Percentiles rank a stretch among this genome's conserved stretches.
These are phyloP conservation scores for Steinernema feltiae DNA, from an alignment of 1,140 invertebrate genomes.

Conservation along the genomic window DNA sequence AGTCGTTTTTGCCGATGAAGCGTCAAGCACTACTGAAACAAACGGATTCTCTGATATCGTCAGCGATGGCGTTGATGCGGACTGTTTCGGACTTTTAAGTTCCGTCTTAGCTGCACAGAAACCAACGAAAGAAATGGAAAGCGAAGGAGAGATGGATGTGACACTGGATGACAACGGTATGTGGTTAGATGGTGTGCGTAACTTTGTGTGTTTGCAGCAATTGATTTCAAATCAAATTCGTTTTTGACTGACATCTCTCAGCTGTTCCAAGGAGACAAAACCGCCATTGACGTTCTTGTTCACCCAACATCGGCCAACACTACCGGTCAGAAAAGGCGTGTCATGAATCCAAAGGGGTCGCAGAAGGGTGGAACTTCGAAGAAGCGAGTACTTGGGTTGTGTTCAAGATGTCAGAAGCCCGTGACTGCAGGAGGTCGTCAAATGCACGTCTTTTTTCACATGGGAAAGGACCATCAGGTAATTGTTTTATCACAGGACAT, in stretches of 20 bases:
- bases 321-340: background rate
- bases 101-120: slow-evolving; percentile 15
- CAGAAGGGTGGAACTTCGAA: slow-evolving; percentile 35
- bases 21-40: background rate
- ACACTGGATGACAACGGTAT: background rate
- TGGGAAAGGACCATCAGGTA: slow-evolving; percentile 53
- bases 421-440: slow-evolving; percentile 56
- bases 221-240: background rate
- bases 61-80: background rate
- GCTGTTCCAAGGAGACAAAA: background rate
- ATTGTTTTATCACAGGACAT: background rate
- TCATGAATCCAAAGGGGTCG: background rate
- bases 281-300: background rate
- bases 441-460: slow-evolving; percentile 58
- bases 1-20: slow-evolving; percentile 8
- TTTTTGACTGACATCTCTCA: background rate
- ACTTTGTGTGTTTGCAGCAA: background rate
- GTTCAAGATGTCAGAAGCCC: slow-evolving; percentile 50
- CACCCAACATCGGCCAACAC: background rate
- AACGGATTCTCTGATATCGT: slow-evolving; percentile 18
- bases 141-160: background rate
- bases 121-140: slow-evolving; percentile 11
- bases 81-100: slow-evolving; percentile 3
- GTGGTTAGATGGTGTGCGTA: background rate
- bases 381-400: slow-evolving; percentile 53